Evolutionary conservation across 2,888 invertebrate species (phyloP).

Genomic region (Dromius quadrimaculatus): DNA sequence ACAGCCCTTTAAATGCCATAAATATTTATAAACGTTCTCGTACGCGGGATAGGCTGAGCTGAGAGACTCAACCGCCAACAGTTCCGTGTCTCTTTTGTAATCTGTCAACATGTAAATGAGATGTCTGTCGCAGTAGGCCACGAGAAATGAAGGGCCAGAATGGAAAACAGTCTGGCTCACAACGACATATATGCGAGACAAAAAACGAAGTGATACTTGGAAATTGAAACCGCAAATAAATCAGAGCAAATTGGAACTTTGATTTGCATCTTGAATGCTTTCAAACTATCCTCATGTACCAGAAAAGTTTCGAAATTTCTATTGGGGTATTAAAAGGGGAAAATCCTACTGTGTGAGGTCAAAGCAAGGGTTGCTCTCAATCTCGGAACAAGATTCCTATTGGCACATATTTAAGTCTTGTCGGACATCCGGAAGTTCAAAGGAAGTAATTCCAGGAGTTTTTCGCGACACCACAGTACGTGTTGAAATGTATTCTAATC

Average conservation of each 20-base stretch:
- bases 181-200: too few relatives aligned
- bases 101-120: slow-evolving; percentile 51
- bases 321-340: too few relatives aligned
- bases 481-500: slow-evolving; percentile 49
- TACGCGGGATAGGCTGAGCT: background rate
- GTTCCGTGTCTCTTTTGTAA: slow-evolving; percentile 48
- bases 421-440: slow-evolving; percentile 43
- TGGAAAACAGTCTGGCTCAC: too few relatives aligned
- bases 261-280: too few relatives aligned
- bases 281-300: too few relatives aligned
- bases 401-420: slow-evolving; percentile 50
- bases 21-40: slow-evolving; percentile 46
- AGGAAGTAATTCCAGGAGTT: slow-evolving; percentile 49
- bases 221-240: too few relatives aligned
- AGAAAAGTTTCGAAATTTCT: too few relatives aligned
- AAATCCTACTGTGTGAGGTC: too few relatives aligned
- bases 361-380: slow-evolving; percentile 38
- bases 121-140: slow-evolving; percentile 43
- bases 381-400: slow-evolving; percentile 48
- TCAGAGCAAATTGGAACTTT: too few relatives aligned
- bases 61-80: slow-evolving; percentile 16
- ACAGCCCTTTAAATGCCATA: slow-evolving; percentile 43
- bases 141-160: background rate
- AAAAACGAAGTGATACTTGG: too few relatives aligned
- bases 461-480: slow-evolving; percentile 30